A percentile compares a stretch with the other conserved stretches of the same genome.
Evolutionary conservation across 2,797 vertebrate species (phyloP).

Genomic region (Sebastes nivosus): DNA sequence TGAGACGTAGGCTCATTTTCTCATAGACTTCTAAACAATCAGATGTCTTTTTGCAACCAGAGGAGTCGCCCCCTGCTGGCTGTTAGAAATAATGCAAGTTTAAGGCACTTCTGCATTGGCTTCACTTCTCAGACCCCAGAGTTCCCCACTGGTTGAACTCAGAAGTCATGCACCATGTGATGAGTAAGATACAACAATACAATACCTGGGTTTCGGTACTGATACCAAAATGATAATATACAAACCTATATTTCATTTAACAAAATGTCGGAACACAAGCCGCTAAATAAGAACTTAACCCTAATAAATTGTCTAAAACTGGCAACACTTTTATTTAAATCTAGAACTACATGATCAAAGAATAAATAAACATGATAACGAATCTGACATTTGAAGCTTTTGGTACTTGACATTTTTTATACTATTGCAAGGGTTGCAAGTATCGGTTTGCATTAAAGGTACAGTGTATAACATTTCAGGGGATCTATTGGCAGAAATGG

Average conservation of each 20-base stretch:
- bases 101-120: too few species aligned
- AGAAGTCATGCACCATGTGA: neutral
- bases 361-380: neutral
- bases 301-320: neutral
- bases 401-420: neutral
- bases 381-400: neutral
- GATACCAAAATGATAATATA: neutral
- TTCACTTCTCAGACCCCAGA: too few species aligned
- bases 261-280: neutral
- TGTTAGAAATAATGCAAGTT: too few species aligned
- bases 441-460: neutral
- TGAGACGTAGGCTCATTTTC: too few species aligned
- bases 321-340: neutral
- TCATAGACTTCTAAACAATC: too few species aligned
- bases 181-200: neutral
- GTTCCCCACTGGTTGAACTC: too few species aligned
- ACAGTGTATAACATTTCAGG: too few species aligned
- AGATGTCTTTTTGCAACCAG: too few species aligned
- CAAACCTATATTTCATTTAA: neutral
- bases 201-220: too few species aligned
- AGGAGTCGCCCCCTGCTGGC: too few species aligned
- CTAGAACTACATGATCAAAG: neutral
- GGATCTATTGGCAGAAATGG: neutral
- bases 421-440: neutral
- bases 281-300: neutral